Conservation (phyloP, 2,797 vertebrate species). For the Chlorospingus flavigularis region DNA sequence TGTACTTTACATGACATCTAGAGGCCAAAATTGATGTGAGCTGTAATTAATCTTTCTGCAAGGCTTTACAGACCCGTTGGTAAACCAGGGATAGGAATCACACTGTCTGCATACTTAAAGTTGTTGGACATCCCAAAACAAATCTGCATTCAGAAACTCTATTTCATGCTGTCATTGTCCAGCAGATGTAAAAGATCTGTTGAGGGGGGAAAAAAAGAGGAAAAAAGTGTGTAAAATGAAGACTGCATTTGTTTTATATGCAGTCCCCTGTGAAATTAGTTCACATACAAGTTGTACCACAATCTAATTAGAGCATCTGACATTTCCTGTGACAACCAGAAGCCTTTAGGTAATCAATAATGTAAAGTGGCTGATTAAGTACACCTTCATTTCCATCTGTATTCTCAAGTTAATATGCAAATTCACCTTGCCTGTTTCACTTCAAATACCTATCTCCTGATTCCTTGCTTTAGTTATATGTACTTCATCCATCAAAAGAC, state of each 20-base stretch:
- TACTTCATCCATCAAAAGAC: background rate
- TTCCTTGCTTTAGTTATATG: background rate
- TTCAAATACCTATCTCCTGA: background rate
- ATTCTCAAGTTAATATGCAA: constrained; percentile 48
- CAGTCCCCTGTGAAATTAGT: constrained; percentile 7
- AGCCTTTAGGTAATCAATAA: constrained; percentile 66
- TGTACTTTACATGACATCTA: constrained; percentile 75
- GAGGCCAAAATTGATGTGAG: constrained; percentile 74
- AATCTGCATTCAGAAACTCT: constrained; percentile 65
- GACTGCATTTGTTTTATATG: constrained; percentile 2
- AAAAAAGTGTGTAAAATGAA: constrained; percentile 3
- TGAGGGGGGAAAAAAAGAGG: background rate
- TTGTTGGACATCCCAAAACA: constrained; percentile 23
- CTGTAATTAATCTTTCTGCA: constrained; percentile 75
- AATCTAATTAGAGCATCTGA: constrained; percentile 59
- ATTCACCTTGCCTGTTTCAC: constrained; percentile 6
- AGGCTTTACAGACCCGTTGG: constrained; percentile 45
- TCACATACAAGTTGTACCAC: constrained; percentile 18
- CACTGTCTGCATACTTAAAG: constrained; percentile 70
- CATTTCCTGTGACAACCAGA: constrained; percentile 59
- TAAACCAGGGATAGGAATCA: constrained; percentile 46
- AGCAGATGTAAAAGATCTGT: constrained; percentile 3
- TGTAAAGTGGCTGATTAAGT: constrained; percentile 62
- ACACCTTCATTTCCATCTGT: constrained; percentile 41
- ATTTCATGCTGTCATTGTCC: constrained; percentile 22